Conservation (phyloP, 2,888 invertebrate species). For the Diplolepis rosae region DNA sequence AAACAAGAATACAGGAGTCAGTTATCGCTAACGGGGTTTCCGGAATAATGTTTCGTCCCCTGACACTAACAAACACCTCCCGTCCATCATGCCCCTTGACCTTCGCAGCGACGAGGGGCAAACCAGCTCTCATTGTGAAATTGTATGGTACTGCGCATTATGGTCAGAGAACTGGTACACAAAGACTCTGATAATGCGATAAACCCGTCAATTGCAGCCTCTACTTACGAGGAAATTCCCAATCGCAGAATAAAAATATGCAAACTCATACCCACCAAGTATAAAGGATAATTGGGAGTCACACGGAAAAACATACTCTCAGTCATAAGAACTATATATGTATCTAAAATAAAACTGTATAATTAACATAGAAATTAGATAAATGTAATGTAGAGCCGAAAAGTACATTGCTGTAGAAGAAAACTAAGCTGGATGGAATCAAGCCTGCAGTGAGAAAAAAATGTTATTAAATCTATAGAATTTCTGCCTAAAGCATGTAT, state of each 20-base stretch:
- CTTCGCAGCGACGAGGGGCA: constrained; percentile 29
- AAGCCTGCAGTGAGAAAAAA: too few relatives aligned
- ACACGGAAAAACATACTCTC: too few relatives aligned
- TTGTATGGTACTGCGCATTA: background rate
- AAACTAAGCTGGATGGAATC: too few relatives aligned
- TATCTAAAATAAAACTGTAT: too few relatives aligned
- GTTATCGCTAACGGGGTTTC: background rate
- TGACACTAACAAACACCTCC: constrained; percentile 39
- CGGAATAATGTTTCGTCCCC: background rate
- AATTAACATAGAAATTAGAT: too few relatives aligned
- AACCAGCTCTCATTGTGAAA: background rate
- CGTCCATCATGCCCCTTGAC: constrained; percentile 37
- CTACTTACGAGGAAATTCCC: constrained; percentile 58
- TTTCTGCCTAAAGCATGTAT: too few relatives aligned
- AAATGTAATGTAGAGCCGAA: too few relatives aligned
- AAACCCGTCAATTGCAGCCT: constrained; percentile 60
- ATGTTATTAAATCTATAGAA: too few relatives aligned
- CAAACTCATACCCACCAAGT: background rate
- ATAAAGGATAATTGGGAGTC: constrained; percentile 22
- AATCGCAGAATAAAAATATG: constrained; percentile 33
- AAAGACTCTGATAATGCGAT: constrained; percentile 46
- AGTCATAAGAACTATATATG: too few relatives aligned
- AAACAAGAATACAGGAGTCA: background rate
- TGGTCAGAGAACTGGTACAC: too few relatives aligned
- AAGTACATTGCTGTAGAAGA: too few relatives aligned